Evolutionary conservation across 2,797 vertebrate species (phyloP), one percentile per base, ranked within the genome.

Genomic region (Poliocrania exsul): DNA sequence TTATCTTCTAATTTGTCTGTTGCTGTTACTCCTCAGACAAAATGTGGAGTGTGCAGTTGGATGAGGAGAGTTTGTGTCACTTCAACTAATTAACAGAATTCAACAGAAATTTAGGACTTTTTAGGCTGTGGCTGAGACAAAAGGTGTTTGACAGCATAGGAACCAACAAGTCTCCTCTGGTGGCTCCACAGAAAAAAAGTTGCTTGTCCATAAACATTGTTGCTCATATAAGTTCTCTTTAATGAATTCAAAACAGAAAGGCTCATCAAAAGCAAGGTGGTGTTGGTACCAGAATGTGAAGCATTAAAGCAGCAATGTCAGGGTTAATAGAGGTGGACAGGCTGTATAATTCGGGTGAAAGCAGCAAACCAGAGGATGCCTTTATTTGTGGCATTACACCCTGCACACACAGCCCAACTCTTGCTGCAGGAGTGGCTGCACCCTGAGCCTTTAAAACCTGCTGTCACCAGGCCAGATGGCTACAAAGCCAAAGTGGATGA

Each of bases 401-500:
- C 6, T 54, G 49, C 56, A 20, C 42, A 31, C 51, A 8, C 35
- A 69, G 42, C 58, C 46, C 40, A 47, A 2, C 9, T 42, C 60
- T 37, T 16, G 38, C 24, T 6, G 21, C 9, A 50, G 44, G 28
- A 66, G 17, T 3, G 2, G 31, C 66, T 42, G 62, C 40, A 82
- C 31, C 35, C 3, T 0, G 8, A 73, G 29, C 60, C 38, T 61
- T 73, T 46, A 37, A 50, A 42, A 46, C 50, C 50, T 40, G 8
- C 21, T 86, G 80, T 11, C 3, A 1, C 13, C 65, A 40, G 42
- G 44, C 16, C 46, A 66, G 77, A 20, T 14, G 3, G 2, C 29
- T 54, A 16, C 47, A 21, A 50, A 77, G 25, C 16, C 73, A 18
- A 0, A 0, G 2, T 38, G 51, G 69, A 5, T 12, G 16, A 56